Conservation (phyloP, 2,113 vertebrate species). For the human (Homo sapiens) region GRCh38 chr14:83042501-83043000, state of each 20-base stretch:
- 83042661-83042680: background rate
- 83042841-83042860: background rate
- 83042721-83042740: constrained; percentile 15
- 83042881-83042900: background rate
- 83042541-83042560: background rate
- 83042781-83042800: constrained; percentile 44
- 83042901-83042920: background rate
- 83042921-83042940: rapidly evolving
- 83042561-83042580: background rate
- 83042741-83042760: constrained; percentile 70
- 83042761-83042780: constrained; percentile 73
- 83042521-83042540: background rate
- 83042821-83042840: background rate
- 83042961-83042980: background rate
- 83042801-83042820: background rate
- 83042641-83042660: background rate
- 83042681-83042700: constrained; percentile 59
- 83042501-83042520: background rate
- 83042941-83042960: background rate
- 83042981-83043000: background rate
- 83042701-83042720: constrained; percentile 70
- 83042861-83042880: background rate
- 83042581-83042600: background rate
- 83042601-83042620: background rate
- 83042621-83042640: background rate